These are phyloP conservation scores for Labia minor DNA, from an alignment of 2,888 invertebrate genomes.

Conservation along the genomic window DNA sequence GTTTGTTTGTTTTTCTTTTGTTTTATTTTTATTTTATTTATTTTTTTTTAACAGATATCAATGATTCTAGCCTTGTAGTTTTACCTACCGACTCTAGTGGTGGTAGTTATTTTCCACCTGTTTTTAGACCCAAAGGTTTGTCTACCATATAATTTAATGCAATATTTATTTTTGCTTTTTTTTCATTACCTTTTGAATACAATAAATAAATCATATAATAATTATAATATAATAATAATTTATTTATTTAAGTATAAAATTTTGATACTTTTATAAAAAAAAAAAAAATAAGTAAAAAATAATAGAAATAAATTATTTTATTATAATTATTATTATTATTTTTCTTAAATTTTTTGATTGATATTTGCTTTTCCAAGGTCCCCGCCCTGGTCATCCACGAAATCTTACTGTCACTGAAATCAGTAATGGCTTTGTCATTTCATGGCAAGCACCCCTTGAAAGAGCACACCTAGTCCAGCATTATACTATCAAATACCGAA, in stretches of 20 bases:
- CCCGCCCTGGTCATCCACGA: conserved; percentile 80
- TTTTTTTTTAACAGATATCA: conserved; percentile 55
- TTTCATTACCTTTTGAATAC: not conserved
- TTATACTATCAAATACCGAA: conserved; percentile 85
- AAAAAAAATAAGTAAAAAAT: too few species aligned
- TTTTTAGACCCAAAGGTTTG: conserved; percentile 61
- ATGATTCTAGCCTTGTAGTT: conserved; percentile 60
- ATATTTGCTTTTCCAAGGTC: too few species aligned
- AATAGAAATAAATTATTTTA: too few species aligned
- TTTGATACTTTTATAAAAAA: too few species aligned
- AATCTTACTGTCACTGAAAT: conserved; percentile 84
- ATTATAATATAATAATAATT: too few species aligned
- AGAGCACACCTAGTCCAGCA: conserved; percentile 70
- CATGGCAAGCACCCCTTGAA: conserved; percentile 79
- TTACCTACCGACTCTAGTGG: conserved; percentile 67
- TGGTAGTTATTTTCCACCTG: conserved; percentile 56
- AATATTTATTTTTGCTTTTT: conserved; percentile 19
- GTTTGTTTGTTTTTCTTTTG: conserved; percentile 29
- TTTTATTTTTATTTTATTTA: conserved; percentile 28
- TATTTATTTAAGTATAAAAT: too few species aligned
- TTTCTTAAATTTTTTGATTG: too few species aligned
- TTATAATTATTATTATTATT: too few species aligned
- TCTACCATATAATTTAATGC: conserved; percentile 26
- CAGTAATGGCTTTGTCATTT: conserved; percentile 79
- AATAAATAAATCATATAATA: too few species aligned